Conservation (phyloP, 2,113 vertebrate genomes). For the Menidia beryllina region DNA sequence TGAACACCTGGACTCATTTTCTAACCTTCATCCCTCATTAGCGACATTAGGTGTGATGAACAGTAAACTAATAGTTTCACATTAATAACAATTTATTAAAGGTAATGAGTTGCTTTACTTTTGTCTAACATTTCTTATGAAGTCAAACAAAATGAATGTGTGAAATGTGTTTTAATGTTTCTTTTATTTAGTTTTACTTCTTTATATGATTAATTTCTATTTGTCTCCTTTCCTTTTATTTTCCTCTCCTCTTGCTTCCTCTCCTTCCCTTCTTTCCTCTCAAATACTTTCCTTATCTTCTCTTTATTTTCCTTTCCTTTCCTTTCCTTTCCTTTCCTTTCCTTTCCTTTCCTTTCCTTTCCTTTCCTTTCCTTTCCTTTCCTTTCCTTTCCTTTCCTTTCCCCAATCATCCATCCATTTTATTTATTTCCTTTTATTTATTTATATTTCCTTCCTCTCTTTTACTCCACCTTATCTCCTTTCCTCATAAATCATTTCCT, state of each 20-base stretch:
- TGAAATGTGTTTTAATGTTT: too few species aligned
- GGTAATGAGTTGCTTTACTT: neutral
- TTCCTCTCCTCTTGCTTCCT: neutral
- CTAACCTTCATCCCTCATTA: neutral
- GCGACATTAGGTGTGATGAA: neutral
- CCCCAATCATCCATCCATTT: neutral
- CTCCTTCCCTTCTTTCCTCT: neutral
- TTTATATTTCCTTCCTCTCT: neutral
- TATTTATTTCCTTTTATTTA: neutral
- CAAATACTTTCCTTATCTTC: neutral
- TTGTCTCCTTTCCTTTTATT: neutral
- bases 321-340: neutral
- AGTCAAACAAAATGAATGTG: too few species aligned
- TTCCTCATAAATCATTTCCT: too few species aligned
- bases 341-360: neutral
- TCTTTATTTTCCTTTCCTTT: neutral
- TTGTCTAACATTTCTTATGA: too few species aligned
- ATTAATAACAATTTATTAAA: neutral
- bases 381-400: constrained; percentile 15
- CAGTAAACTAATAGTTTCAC: neutral
- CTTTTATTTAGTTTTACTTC: too few species aligned
- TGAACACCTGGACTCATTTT: neutral
- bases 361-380: constrained; percentile 3
- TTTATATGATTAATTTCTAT: too few species aligned
- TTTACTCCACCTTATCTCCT: neutral